Evolutionary conservation across 2,888 invertebrate species (phyloP).

Genomic region (Myathropa florea): DNA sequence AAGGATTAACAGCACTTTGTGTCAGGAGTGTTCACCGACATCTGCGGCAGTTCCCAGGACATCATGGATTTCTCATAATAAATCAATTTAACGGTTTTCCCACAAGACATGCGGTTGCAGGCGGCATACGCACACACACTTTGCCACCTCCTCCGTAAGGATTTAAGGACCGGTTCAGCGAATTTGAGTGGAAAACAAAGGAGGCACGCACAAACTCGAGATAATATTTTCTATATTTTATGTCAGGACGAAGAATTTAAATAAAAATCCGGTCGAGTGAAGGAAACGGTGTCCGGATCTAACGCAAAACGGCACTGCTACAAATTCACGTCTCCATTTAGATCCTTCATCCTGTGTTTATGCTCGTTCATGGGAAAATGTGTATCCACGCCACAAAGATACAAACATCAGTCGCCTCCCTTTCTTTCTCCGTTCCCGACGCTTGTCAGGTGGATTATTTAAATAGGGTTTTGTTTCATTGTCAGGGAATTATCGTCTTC

Average conservation of each 20-base stretch:
- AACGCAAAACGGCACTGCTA: neutral
- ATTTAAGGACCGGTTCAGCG: neutral
- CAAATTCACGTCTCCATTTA: neutral
- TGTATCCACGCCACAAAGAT: neutral
- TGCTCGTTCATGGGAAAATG: neutral
- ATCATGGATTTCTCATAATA: slow-evolving; percentile 41
- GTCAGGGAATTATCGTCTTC: neutral
- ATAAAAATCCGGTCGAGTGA: neutral
- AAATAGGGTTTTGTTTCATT: slow-evolving; percentile 11
- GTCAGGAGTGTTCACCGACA: slow-evolving; percentile 20
- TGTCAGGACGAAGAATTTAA: neutral
- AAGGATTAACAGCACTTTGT: neutral
- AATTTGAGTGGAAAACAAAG: neutral
- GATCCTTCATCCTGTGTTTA: neutral
- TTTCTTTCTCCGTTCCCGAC: neutral
- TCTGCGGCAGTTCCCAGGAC: slow-evolving; percentile 43
- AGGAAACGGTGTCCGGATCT: neutral
- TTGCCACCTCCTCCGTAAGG: neutral
- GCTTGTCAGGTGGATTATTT: slow-evolving; percentile 1
- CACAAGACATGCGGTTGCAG: neutral
- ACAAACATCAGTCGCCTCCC: neutral
- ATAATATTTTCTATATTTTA: neutral
- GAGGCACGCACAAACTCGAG: neutral
- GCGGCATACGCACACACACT: neutral
- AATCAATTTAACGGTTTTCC: slow-evolving; percentile 34